Evolutionary conservation across 2,888 invertebrate species (phyloP).

Genomic region (Diachrysia chrysitis): DNA sequence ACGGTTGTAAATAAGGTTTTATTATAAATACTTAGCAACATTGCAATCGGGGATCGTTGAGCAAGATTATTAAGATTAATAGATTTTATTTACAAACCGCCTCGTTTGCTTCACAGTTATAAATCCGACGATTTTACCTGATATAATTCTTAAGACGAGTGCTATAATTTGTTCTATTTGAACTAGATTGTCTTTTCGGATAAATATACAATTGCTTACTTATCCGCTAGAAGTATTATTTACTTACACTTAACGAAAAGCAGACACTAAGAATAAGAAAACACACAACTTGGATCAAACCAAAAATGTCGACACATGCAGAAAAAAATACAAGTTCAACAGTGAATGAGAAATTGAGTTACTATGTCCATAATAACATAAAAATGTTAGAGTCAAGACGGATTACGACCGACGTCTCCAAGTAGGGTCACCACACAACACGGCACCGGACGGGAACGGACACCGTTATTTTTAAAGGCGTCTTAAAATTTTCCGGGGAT

Average conservation of each 20-base stretch:
- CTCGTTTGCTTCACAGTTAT: not conserved
- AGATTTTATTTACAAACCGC: conserved; percentile 5
- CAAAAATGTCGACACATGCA: conserved; percentile 10
- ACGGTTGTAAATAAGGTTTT: not conserved
- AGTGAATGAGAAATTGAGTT: conserved; percentile 53
- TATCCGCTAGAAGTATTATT: not conserved
- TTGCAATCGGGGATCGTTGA: not conserved
- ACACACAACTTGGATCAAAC: not conserved
- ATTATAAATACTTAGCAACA: not conserved
- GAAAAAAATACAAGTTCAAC: conserved; percentile 22
- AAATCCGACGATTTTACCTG: not conserved
- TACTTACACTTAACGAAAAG: not conserved
- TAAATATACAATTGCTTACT: not conserved
- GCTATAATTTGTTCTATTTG: not conserved
- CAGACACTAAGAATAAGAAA: not conserved
- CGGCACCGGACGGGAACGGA: conserved; percentile 31
- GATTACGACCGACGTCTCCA: conserved; percentile 52
- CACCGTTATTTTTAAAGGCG: conserved; percentile 50
- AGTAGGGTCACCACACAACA: conserved; percentile 44
- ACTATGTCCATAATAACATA: conserved; percentile 60
- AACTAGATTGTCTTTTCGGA: not conserved
- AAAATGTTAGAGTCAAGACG: conserved; percentile 60
- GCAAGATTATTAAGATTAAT: conserved; percentile 10
- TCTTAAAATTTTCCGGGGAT: conserved; percentile 60
- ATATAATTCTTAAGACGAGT: not conserved